Base-by-base conservation (phyloP, 2,113 vertebrate genomes). In the Hepsetus odoe region DNA sequence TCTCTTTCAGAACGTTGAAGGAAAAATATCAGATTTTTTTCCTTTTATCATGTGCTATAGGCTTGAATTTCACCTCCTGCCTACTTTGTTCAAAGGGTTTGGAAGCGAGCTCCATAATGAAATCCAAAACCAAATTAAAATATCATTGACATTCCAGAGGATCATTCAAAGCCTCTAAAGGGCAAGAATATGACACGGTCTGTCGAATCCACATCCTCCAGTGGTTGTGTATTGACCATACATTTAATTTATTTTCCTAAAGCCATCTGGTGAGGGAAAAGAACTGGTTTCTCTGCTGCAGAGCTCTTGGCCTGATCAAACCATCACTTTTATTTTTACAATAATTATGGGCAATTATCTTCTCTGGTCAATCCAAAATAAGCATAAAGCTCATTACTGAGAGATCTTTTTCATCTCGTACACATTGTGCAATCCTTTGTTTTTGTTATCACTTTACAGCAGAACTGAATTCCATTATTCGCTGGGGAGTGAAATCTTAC, bases 101-200 rank as follows among this genome's bases (percentile, higher is more conserved):
- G 33, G 61, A 46, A 44, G 30, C 40, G 62, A 14, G 62, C 28
- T 24, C 10, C 7, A 2, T 22, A 6, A 10, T 32, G 65, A 46
- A 79, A 49, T 26, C 11, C 66, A 56, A 77, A 72, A 13, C 16
- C 65, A 75, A 53, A 75, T 61, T 65, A 40, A 33, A 38, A 73
- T 38, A 32, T 44, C 42, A 44, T 11, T 61, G 12, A 9, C 11
- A 44, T 18, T 4, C 26, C 55, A 14, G 24, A 4, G n/a, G 78
- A 49, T 24, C 14, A 18, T 51, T 32, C 18, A 24, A 9, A 58
- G 14, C 58, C 26, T 16, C 22, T 51, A 51, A 56, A 72, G 35
- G 4, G 55, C 35, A 53, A 35, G 33, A 51, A 51, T 1, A n/a
- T 20, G 11, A 44, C 40, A 33, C 46, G 4, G 16, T 33, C 3